Evolutionary conservation across 2,113 vertebrate genomes (phyloP).

Genomic region (Catharus fuscescens): DNA sequence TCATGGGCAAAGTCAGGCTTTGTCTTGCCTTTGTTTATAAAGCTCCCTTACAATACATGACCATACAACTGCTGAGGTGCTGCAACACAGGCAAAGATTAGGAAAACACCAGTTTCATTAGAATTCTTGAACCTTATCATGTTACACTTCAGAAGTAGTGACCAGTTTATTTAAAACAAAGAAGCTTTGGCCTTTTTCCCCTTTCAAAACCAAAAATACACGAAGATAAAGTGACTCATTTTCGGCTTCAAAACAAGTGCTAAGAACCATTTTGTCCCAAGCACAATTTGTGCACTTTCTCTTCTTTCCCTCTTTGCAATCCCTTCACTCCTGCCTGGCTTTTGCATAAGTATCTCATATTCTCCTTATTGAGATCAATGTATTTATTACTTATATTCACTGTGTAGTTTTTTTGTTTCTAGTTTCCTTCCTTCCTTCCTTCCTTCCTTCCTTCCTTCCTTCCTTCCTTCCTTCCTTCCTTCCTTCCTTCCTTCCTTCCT

Average conservation of each 20-base stretch:
- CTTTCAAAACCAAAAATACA: conserved; percentile 87
- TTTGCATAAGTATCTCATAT: conserved; percentile 71
- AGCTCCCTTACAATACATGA: conserved; percentile 56
- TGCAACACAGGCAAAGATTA: conserved; percentile 52
- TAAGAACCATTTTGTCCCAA: conserved; percentile 70
- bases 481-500: conserved; percentile 68
- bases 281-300: conserved; percentile 43
- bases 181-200: conserved; percentile 85
- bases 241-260: conserved; percentile 84
- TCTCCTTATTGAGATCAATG: conserved; percentile 55
- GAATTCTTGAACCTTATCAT: conserved; percentile 76
- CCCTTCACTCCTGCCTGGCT: not conserved
- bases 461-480: conserved; percentile 62
- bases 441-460: conserved; percentile 18
- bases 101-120: conserved; percentile 75
- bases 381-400: conserved; percentile 70
- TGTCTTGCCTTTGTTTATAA: conserved; percentile 63
- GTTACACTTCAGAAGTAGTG: conserved; percentile 81
- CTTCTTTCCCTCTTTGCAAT: not conserved
- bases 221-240: conserved; percentile 89
- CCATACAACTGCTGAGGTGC: conserved; percentile 33
- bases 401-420: conserved; percentile 18
- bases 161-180: conserved; percentile 84
- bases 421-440: conserved; percentile 71
- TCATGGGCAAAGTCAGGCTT: conserved; percentile 70